Evolutionary conservation across 2,113 vertebrate genomes (phyloP), one percentile per base, ranked within the genome.

Genomic region (Campylomormyrus numenius): DNA sequence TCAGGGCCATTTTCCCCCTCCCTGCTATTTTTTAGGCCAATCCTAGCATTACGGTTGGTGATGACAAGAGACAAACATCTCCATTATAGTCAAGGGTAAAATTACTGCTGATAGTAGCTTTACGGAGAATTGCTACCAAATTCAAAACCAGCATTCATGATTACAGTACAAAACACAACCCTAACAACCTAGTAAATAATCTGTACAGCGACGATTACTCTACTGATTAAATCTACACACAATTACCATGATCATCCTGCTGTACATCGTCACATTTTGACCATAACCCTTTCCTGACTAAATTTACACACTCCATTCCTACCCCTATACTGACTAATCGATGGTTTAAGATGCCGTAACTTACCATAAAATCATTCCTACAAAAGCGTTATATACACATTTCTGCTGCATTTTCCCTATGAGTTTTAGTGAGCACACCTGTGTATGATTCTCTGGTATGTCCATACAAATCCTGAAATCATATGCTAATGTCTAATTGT

Each of bases 1-100:
- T 92, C 92, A 92, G 24, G n/a, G 24, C 9, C 53, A 93, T 93
- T 92, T 91, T 90, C 21, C 84, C 89, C 92, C 85, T 91, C 87
- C 91, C 89, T 91, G 91, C 87, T 56, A 89, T 89, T 77, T 46
- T 24, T 85, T n/a, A 39, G 19, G 17, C 83, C 24, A 10, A 10
- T 45, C 21, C 35, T 77, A 39, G 58, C 45, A 27, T 85, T 62
- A n/a, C 13, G 31, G 45, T 19, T 70, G 85, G 35, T 66, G 5
- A 19, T 66, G 15, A 62, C 10, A 49, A 74, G 13, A n/a, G 13
- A 49, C 31, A 88, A 49, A 88, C 31, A 39, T 91, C 89, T 35
- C 89, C 31, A 45, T 90, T 48, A 90, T 58, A 87, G 89, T 89
- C 89, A 89, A 86, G 83, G 15, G 87, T 39, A 89, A 21, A 84